Evolutionary conservation across 2,113 vertebrate species (phyloP).

Genomic region (Sceloporus undulatus): DNA sequence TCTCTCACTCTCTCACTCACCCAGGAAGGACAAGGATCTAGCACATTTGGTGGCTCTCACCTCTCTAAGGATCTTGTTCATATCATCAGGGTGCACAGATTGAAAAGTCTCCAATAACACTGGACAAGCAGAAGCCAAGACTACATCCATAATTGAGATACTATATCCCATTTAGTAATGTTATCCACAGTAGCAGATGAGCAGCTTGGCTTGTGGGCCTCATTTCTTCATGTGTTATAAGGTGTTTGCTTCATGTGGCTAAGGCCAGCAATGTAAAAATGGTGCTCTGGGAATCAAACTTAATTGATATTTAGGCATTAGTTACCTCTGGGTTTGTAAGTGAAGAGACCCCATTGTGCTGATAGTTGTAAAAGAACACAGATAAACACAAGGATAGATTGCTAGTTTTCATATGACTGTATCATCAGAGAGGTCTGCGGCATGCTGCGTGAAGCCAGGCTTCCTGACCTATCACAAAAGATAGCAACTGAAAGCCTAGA

Average conservation of each 20-base stretch:
- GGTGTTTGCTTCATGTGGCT: constrained; percentile 24
- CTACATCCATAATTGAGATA: too few species aligned
- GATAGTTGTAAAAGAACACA: background rate
- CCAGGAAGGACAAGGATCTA: too few species aligned
- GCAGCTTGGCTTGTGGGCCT: too few species aligned
- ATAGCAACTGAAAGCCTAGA: background rate
- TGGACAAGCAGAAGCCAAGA: too few species aligned
- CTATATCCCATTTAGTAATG: too few species aligned
- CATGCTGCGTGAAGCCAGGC: background rate
- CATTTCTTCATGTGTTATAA: too few species aligned
- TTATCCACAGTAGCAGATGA: too few species aligned
- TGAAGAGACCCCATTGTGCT: background rate
- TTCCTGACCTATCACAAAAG: background rate
- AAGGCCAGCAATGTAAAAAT: background rate
- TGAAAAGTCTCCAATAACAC: too few species aligned
- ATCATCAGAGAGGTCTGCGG: background rate
- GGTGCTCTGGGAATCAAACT: background rate
- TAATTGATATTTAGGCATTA: background rate
- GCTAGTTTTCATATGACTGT: background rate
- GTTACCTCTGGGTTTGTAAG: background rate
- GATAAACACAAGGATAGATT: background rate
- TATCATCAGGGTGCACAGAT: too few species aligned
- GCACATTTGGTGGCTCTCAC: too few species aligned
- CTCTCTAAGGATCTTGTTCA: too few species aligned
- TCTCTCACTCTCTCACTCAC: too few species aligned